Evolutionary conservation across 2,113 vertebrate species (phyloP).

Genomic region (Brachypteracias leptosomus): DNA sequence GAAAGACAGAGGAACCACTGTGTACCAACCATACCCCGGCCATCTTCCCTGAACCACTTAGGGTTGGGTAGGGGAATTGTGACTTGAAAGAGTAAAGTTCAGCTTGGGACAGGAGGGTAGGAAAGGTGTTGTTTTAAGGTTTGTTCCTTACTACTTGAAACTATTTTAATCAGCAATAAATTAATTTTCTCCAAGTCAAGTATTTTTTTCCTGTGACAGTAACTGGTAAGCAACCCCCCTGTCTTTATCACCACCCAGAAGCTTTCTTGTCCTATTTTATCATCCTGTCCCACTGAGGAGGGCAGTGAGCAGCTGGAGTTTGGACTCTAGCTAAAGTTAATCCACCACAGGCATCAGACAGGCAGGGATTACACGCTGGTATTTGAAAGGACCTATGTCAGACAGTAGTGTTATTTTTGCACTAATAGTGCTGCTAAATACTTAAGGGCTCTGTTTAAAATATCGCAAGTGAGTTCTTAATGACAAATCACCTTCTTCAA

Average conservation of each 20-base stretch:
- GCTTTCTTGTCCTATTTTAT: no score
- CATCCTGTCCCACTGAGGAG: no score
- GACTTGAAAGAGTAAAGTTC: neutral
- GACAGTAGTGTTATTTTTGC: neutral
- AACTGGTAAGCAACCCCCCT: no score
- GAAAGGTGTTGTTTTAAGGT: neutral
- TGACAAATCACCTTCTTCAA: neutral
- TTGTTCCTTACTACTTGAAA: neutral
- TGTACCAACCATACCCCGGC: neutral
- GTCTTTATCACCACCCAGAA: no score
- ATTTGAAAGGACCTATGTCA: neutral
- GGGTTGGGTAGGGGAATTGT: neutral
- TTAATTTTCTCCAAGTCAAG: no score
- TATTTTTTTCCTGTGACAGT: no score
- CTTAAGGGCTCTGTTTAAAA: neutral
- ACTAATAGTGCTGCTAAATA: neutral
- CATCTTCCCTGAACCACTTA: neutral
- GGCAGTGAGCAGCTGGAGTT: no score
- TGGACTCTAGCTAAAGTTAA: no score
- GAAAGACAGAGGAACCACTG: neutral
- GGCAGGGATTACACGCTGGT: no score
- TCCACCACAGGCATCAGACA: no score
- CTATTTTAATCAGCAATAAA: no score
- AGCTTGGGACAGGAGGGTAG: neutral
- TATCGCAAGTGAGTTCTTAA: neutral